These are phyloP conservation scores for Melinopterus prodromus DNA, from an alignment of 2,888 invertebrate genomes.

Conservation along the genomic window DNA sequence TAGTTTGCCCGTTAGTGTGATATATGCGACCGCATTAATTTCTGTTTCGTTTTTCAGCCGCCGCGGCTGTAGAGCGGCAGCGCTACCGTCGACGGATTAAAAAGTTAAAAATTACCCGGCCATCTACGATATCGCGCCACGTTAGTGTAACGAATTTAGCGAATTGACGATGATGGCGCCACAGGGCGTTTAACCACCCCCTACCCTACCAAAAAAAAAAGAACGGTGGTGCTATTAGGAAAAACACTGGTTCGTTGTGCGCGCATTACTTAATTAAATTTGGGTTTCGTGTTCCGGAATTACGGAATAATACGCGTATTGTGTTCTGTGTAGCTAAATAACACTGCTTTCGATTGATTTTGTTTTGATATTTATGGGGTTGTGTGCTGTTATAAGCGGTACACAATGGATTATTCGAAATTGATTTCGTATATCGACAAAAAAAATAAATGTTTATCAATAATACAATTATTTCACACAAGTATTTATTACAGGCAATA, in stretches of 20 bases:
- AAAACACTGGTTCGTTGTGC: background rate
- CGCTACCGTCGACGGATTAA: background rate
- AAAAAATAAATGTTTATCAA: too few relatives aligned
- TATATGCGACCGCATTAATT: slow-evolving; percentile 4
- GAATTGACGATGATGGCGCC: background rate
- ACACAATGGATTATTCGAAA: background rate
- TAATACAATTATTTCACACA: too few relatives aligned
- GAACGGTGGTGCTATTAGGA: background rate
- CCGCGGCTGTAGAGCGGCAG: background rate
- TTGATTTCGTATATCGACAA: too few relatives aligned
- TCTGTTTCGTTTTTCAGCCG: background rate
- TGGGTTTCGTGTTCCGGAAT: background rate
- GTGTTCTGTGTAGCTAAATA: background rate
- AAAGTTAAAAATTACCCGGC: background rate
- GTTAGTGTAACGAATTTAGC: background rate
- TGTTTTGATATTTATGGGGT: too few relatives aligned
- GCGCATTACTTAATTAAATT: background rate
- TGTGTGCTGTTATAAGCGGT: too few relatives aligned
- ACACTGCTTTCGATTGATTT: background rate
- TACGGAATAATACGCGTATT: background rate
- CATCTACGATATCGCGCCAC: background rate
- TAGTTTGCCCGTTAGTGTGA: background rate
- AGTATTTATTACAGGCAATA: too few relatives aligned
- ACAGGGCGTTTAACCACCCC: background rate
- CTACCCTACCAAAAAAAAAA: background rate